Evolutionary conservation across 1,140 invertebrate species (phyloP), one percentile per base, ranked within the genome.

Genomic region (Pseudobourletiella spinata): DNA sequence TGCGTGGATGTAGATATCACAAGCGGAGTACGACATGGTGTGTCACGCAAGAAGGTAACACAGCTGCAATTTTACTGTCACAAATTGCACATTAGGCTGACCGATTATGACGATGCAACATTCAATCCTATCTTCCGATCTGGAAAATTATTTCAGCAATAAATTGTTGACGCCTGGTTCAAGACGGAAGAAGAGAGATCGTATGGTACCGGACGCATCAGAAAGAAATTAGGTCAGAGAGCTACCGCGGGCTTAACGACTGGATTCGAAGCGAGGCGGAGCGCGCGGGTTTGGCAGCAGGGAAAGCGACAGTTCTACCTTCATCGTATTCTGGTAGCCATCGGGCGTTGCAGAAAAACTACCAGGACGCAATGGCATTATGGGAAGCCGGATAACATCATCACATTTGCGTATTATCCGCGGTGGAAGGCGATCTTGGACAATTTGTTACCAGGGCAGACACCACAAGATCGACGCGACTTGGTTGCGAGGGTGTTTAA

Each of bases 181-280:
- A 80, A 79, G 74, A 74, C 80, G 44, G 77, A 79, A 73, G 75
- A 61, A 35, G 74, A 77, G 69, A 64, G 76, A 51, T 65, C 76
- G 14, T 57, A 30, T 79, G 67, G 61, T 74, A 79, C 24, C 35
- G 71, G 58, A 67, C 70, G 6, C 76, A 80, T 72, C 78, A 82
- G 71, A 70, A 56, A 18, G 72, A 76, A 66, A 66, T 81, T n/a
- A n/a, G n/a, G n/a, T n/a, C n/a, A n/a, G n/a, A n/a, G n/a, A n/a
- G n/a, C n/a, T n/a, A n/a, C n/a, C n/a, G n/a, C n/a, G n/a, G n/a
- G n/a, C n/a, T n/a, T n/a, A n/a, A n/a, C n/a, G n/a, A 77, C 73
- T 71, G 69, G 15, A 52, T 71, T 3, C 8, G 35, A 11, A 48
- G 46, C 25, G 1, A 4, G 48, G 57, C 57, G 16, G 57, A 46